Percentiles rank a stretch among this genome's conserved stretches.
phyloP scores from a whole-genome alignment of 2,888 invertebrate genomes.

The Leuctra nigra region DNA sequence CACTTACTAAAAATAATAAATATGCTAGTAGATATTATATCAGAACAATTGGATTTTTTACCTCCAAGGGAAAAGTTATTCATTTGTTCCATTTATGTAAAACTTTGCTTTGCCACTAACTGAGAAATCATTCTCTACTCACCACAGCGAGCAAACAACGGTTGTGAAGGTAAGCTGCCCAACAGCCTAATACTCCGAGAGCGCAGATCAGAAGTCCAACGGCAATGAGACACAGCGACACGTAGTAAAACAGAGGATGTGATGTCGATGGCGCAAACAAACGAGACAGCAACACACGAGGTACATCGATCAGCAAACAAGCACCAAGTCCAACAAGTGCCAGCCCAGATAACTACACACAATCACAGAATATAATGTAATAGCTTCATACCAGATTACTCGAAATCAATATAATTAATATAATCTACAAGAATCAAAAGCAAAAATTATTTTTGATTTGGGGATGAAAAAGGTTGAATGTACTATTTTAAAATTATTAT shows the following conservation, averaged over 20 bases:
- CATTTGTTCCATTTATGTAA: not conserved
- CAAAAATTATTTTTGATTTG: no score
- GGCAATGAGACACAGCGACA: slow-evolving; percentile 61
- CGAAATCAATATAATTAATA: no score
- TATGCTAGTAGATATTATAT: no score
- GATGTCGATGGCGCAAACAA: slow-evolving; percentile 55
- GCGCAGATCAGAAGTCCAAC: slow-evolving; percentile 62
- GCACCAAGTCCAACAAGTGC: slow-evolving; percentile 64
- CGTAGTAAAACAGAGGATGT: slow-evolving; percentile 70
- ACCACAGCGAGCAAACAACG: slow-evolving; percentile 65
- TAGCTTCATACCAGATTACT: no score
- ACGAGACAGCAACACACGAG: slow-evolving; percentile 63
- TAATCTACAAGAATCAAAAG: no score
- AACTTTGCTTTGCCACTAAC: not conserved
- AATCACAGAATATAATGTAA: no score
- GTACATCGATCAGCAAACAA: slow-evolving; percentile 62
- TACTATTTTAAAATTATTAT: no score
- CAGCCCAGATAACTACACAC: slow-evolving; percentile 67
- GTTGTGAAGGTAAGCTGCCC: slow-evolving; percentile 71
- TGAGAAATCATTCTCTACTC: slow-evolving; percentile 37
- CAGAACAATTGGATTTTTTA: no score
- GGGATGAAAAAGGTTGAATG: no score
- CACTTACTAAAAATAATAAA: no score
- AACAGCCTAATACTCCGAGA: slow-evolving; percentile 68
- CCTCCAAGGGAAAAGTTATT: no score